Evolutionary conservation across 1,140 invertebrate genomes (phyloP).

Genomic region (Scaptomyza graminum): DNA sequence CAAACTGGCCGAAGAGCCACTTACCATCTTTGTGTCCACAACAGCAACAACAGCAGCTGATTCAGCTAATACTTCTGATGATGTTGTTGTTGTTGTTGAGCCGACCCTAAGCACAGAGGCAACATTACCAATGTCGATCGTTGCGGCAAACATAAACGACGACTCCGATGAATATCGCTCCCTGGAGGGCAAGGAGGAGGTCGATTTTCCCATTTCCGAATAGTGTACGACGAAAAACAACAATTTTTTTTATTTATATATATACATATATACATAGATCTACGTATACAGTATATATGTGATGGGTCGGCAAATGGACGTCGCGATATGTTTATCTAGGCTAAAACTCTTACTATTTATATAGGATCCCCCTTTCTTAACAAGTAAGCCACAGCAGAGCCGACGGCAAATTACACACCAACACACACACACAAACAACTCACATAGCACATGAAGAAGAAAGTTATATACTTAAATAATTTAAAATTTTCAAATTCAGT

Average conservation of each 20-base stretch:
- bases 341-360: conserved; percentile 66
- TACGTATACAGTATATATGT: conserved; percentile 11
- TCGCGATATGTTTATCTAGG: conserved; percentile 50
- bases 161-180: conserved; percentile 83
- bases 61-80: conserved; percentile 11
- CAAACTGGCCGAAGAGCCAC: conserved; percentile 31
- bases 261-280: conserved; percentile 28
- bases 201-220: conserved; percentile 76
- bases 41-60: conserved; percentile 16
- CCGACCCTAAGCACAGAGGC: conserved; percentile 33
- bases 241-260: conserved; percentile 37
- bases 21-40: conserved; percentile 50
- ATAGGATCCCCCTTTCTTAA: conserved; percentile 34
- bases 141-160: conserved; percentile 63
- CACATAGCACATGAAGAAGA: conserved; percentile 41
- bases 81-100: conserved; percentile 44
- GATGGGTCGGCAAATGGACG: background rate
- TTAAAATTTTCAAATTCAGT: conserved; percentile 65
- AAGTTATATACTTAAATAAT: conserved; percentile 74
- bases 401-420: conserved; percentile 6
- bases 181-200: conserved; percentile 77
- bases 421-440: conserved; percentile 21
- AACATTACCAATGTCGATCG: conserved; percentile 55
- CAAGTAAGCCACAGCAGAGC: conserved; percentile 33
- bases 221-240: conserved; percentile 54